Evolutionary conservation across 2,113 vertebrate species (phyloP), one percentile per base, ranked within the genome.

Genomic region (Microtus pennsylvanicus): DNA sequence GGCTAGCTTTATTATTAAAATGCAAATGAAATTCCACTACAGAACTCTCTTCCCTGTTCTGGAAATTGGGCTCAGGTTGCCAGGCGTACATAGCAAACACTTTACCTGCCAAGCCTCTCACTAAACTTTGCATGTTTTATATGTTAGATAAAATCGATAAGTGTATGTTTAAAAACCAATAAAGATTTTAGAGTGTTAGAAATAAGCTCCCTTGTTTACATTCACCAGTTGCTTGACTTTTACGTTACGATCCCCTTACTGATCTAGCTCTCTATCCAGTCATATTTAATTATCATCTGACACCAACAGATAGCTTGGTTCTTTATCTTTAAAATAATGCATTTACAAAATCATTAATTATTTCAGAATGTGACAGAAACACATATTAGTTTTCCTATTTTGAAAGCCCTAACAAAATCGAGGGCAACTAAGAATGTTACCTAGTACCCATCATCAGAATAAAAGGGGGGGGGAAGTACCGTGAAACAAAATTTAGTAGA

Each of bases 311-410:
- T 9, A 38, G 8, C 42, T 28, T 74, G 65, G 69, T 19, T 30
- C 7, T 85, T 81, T 83, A 52, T 50, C 28, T 3, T 76, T 94
- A 95, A 95, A 13, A 45, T 58, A 76, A 10, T 65, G 4, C 5
- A 52, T 21, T 85, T 90, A 91, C 42, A 21, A 87, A 86, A 24
- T 78, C 65, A 70, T 89, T 88, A 69, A 35, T 72, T 63, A 83
- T 86, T 89, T 87, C 50, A 82, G n/a, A 95, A 91, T 72, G 22
- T n/a, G 28, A 42, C 1, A 70, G 26, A 17, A 50, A 38, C 16
- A 76, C 33, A 61, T 94, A 77, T 94, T 67, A 89, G 22, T 89
- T 55, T 61, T 38, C 63, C 93, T 42, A 33, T 95, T 93, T 96
- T 61, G 26, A 91, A 89, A 88, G 38, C 52, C 38, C 12, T 97